Evolutionary conservation across 1,140 invertebrate genomes (phyloP), one percentile per base, ranked within the genome.

Genomic region (Pinna nobilis): DNA sequence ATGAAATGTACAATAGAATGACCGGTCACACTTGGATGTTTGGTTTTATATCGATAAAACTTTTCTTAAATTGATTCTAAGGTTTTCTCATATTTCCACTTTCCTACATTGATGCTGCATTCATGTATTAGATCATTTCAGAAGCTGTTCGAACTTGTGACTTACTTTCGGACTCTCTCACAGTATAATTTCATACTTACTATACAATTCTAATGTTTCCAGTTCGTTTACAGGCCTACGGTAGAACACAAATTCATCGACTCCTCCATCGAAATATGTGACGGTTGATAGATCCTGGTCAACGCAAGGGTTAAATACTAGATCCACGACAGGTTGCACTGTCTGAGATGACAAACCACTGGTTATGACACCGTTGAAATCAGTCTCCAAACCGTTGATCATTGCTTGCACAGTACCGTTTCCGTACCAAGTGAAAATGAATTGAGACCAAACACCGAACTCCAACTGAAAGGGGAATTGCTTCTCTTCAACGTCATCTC

Each of bases 171-270:
- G n/a, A n/a, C n/a, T n/a, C n/a, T n/a, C n/a, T n/a, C n/a, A n/a
- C n/a, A n/a, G n/a, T n/a, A n/a, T n/a, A n/a, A n/a, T n/a, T n/a
- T n/a, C n/a, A n/a, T 51, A 65, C 70, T 67, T 50, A 75, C 73
- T 49, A 47, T 75, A 75, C 18, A 69, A 44, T 47, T 64, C 25
- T 15, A 75, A 20, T 6, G 63, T 23, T 33, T 55, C 60, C 25
- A 3, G 18, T 23, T 51, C 37, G n/a, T 33, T 11, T 15, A 75
- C 7, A 28, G 73, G 50, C 18, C 44, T 32, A 33, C 50, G 41
- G 23, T 33, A 41, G 35, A 75, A 59, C 44, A 63, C 18, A 13
- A 69, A 57, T 23, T 75, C 66, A 69, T 75, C 73, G 1, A 69
- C 32, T 35, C 59, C 73, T 37, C 73, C 66, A 15, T 61, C 28